phyloP scores from a whole-genome alignment of 2,888 invertebrate genomes.

The Hirtodrosophila histrioides region DNA sequence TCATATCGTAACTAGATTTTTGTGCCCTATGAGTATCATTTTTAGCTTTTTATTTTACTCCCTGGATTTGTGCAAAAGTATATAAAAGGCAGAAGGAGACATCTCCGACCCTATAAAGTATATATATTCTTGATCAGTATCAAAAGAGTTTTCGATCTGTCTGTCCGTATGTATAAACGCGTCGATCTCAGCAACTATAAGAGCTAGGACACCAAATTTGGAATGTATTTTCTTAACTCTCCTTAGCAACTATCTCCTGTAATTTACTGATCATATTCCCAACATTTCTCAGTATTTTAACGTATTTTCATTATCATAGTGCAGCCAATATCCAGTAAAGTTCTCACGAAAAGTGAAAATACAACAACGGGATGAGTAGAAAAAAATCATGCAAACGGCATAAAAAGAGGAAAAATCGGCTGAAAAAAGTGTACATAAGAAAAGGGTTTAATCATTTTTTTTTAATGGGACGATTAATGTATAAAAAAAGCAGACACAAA shows the following conservation, averaged over 20 bases:
- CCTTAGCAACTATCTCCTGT: background rate
- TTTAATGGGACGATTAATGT: slow-evolving; percentile 69
- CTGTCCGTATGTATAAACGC: too few relatives aligned
- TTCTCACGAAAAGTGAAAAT: slow-evolving; percentile 81
- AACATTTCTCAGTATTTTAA: background rate
- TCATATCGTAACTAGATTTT: background rate
- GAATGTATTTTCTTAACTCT: too few relatives aligned
- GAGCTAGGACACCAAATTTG: too few relatives aligned
- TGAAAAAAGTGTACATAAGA: slow-evolving; percentile 62
- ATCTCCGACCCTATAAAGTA: too few relatives aligned
- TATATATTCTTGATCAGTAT: too few relatives aligned
- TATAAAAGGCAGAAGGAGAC: too few relatives aligned
- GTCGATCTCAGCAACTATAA: too few relatives aligned
- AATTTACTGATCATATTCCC: background rate
- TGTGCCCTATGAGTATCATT: too few relatives aligned
- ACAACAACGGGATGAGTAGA: slow-evolving; percentile 64
- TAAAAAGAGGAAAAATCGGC: slow-evolving; percentile 70
- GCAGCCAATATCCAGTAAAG: slow-evolving; percentile 27
- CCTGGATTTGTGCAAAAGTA: too few relatives aligned
- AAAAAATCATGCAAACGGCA: slow-evolving; percentile 44
- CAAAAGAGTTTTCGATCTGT: too few relatives aligned
- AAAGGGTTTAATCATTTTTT: slow-evolving; percentile 80
- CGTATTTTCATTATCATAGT: slow-evolving; percentile 14
- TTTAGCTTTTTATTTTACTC: too few relatives aligned
- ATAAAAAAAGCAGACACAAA: slow-evolving; percentile 70